Evolutionary conservation across 2,797 vertebrate genomes (phyloP).

Genomic region (Myotis pilosus): DNA sequence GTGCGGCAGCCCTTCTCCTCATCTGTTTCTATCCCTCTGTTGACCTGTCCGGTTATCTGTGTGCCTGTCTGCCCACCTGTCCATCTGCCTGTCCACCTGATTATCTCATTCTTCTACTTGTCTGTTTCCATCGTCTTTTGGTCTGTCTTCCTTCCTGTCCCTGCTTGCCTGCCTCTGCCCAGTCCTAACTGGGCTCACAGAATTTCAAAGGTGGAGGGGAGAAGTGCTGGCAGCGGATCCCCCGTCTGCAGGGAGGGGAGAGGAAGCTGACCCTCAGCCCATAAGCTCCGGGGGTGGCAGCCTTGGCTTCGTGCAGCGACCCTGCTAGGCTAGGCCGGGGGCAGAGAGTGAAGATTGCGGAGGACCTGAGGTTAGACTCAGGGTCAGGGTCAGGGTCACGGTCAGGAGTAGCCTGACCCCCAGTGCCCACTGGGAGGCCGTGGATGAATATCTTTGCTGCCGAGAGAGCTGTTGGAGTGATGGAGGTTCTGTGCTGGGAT

Average conservation of each 20-base stretch:
- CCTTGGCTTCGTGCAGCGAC: neutral
- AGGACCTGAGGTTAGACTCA: neutral
- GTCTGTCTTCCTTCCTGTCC: neutral
- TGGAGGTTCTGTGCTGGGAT: neutral
- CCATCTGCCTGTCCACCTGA: neutral
- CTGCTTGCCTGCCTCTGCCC: neutral
- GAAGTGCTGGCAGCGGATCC: neutral
- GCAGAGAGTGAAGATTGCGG: neutral
- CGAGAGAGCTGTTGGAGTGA: neutral
- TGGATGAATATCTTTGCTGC: neutral
- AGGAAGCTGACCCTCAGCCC: neutral
- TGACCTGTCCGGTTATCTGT: neutral
- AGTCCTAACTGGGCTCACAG: neutral
- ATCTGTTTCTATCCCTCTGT: neutral
- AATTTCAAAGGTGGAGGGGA: neutral
- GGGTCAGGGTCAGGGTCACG: neutral
- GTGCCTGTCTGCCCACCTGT: neutral
- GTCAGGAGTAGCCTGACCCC: neutral
- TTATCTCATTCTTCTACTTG: neutral
- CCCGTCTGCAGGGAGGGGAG: neutral
- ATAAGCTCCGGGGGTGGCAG: neutral
- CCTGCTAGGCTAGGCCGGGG: accelerated
- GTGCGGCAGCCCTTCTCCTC: neutral
- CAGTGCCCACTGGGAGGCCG: neutral
- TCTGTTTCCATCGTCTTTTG: neutral